phyloP scores from a whole-genome alignment of 2,113 vertebrate genomes.

The Xenopus laevis region DNA sequence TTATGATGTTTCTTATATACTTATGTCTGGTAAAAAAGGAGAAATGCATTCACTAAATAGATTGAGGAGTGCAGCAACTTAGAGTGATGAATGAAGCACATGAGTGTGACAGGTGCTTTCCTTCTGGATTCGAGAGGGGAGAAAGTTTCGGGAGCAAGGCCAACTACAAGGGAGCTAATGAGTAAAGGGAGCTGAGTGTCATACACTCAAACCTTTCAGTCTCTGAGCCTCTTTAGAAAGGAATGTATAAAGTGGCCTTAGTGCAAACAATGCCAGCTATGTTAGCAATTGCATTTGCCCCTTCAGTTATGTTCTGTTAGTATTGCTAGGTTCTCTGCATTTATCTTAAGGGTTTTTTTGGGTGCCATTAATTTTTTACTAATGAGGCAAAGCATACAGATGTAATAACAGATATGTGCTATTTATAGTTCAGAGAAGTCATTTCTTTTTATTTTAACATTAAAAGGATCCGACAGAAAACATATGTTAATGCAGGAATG shows the following conservation, averaged over 20 bases:
- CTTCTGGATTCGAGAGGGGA: background rate
- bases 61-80: background rate
- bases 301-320: background rate
- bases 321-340: background rate
- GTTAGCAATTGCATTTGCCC: background rate
- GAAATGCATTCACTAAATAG: background rate
- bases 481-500: too few relatives aligned
- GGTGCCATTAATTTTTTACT: too few relatives aligned
- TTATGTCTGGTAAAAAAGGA: too few relatives aligned
- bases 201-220: background rate
- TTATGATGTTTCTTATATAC: too few relatives aligned
- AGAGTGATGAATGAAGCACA: background rate
- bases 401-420: too few relatives aligned
- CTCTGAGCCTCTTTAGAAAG: background rate
- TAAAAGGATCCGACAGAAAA: too few relatives aligned
- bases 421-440: too few relatives aligned
- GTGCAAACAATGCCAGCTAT: background rate
- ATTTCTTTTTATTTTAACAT: too few relatives aligned
- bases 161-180: background rate
- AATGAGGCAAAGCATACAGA: too few relatives aligned
- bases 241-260: background rate
- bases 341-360: background rate
- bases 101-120: background rate
- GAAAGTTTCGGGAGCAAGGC: background rate
- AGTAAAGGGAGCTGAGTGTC: background rate